phyloP scores from a whole-genome alignment of 2,113 vertebrate genomes.

The Nycticorax nycticorax region DNA sequence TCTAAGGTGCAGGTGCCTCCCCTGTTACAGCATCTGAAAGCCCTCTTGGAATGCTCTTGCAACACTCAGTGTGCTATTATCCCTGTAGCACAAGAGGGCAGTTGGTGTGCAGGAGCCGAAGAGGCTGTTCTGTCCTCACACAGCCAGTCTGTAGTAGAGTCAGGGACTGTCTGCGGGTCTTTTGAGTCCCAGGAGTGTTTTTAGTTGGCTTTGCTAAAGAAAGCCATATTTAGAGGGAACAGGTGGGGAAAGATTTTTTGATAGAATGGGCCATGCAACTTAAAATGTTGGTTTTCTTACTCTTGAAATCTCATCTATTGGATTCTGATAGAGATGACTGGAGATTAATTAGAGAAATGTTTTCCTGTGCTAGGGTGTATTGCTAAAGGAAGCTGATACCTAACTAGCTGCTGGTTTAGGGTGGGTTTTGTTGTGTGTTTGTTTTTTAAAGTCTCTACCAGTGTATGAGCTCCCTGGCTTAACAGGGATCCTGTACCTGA shows the following conservation, averaged over 20 bases:
- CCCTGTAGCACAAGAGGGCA: not conserved
- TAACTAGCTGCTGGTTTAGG: not conserved
- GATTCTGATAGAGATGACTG: not conserved
- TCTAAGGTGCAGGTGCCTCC: not conserved
- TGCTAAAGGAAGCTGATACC: not conserved
- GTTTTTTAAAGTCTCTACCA: not conserved
- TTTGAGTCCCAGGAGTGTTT: not conserved
- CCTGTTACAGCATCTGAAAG: not conserved
- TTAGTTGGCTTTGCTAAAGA: not conserved
- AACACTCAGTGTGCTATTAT: not conserved
- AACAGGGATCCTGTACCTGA: not conserved
- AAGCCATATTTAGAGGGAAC: not conserved
- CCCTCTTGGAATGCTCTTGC: not conserved
- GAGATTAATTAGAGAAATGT: not conserved
- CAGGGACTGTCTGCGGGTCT: not conserved
- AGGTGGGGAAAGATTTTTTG: not conserved
- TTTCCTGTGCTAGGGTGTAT: not conserved
- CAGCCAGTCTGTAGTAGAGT: not conserved
- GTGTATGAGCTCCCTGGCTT: not conserved
- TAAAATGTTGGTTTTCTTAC: not conserved
- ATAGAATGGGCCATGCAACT: accelerated
- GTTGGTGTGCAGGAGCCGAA: not conserved
- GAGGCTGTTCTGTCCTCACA: not conserved
- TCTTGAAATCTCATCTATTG: not conserved
- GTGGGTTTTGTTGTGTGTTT: not conserved